Evolutionary conservation across 2,888 invertebrate species (phyloP).

Genomic region (Opisthograptis luteolata): DNA sequence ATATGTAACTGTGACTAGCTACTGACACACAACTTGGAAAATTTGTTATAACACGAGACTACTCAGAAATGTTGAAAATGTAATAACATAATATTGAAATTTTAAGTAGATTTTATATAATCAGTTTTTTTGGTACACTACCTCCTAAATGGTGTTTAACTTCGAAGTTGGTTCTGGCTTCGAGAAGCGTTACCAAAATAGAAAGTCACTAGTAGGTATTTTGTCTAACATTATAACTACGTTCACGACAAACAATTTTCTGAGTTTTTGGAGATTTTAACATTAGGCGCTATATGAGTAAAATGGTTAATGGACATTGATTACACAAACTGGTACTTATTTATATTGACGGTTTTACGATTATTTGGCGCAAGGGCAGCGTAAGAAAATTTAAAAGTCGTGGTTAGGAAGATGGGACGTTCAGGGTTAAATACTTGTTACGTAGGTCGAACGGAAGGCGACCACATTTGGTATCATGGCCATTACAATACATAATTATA

Average conservation of each 20-base stretch:
- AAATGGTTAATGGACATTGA: constrained; percentile 14
- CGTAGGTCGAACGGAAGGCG: neutral
- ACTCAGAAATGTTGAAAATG: neutral
- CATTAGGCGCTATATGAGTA: constrained; percentile 7
- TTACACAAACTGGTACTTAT: constrained; percentile 5
- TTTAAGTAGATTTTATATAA: no score
- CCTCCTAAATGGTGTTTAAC: no score
- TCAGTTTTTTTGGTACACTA: constrained; percentile 5
- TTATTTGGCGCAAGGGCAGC: constrained; percentile 14
- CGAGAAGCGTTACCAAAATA: neutral
- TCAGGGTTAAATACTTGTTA: neutral
- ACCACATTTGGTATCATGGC: no score
- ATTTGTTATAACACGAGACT: no score
- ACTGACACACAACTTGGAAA: no score
- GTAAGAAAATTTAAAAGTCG: neutral
- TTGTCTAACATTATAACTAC: no score
- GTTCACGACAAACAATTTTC: no score
- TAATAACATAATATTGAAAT: neutral
- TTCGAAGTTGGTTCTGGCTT: no score
- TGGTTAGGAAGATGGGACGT: constrained; percentile 3
- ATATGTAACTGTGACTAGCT: neutral
- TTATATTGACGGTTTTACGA: constrained; percentile 3
- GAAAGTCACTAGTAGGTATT: neutral
- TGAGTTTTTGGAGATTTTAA: neutral
- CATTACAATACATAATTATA: no score